These are phyloP conservation scores for Anguilla pacifica DNA, from an alignment of 2,797 vertebrate species.

Conservation along the genomic window DNA sequence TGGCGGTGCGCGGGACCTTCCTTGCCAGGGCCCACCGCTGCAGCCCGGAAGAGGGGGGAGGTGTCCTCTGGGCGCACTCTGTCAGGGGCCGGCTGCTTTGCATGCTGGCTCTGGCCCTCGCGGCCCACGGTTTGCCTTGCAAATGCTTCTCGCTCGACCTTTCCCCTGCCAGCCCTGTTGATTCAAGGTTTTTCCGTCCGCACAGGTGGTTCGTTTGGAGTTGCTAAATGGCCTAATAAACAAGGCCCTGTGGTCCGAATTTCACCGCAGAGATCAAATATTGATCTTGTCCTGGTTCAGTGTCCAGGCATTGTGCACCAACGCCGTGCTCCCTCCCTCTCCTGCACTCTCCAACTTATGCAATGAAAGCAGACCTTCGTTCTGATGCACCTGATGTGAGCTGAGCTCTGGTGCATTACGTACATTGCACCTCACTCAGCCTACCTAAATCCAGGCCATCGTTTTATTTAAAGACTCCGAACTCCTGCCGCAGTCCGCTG, in stretches of 20 bases:
- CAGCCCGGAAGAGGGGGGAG: background rate
- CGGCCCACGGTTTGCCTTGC: constrained; percentile 69
- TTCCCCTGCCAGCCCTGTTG: constrained; percentile 35
- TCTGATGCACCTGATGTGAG: background rate
- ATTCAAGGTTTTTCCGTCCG: background rate
- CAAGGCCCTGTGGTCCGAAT: background rate
- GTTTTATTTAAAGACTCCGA: constrained; percentile 77
- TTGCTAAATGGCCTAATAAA: constrained; percentile 14
- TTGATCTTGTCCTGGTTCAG: constrained; percentile 3
- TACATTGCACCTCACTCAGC: constrained; percentile 9
- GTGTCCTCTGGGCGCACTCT: constrained; percentile 35
- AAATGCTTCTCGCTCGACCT: constrained; percentile 63
- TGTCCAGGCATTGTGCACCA: background rate
- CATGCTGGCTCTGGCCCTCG: constrained; percentile 54
- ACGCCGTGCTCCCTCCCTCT: background rate
- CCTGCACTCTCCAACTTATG: background rate
- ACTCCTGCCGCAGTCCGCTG: constrained; percentile 68
- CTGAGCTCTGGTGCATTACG: constrained; percentile 16
- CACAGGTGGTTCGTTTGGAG: constrained; percentile 15
- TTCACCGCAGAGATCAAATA: constrained; percentile 10
- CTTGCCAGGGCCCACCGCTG: background rate
- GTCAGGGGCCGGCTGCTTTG: constrained; percentile 58
- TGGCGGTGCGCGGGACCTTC: background rate
- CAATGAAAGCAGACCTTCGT: background rate
- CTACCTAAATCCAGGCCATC: constrained; percentile 71